These are phyloP conservation scores for Rhinopomastus cyanomelas DNA, from an alignment of 2,113 vertebrate genomes.

Conservation along the genomic window DNA sequence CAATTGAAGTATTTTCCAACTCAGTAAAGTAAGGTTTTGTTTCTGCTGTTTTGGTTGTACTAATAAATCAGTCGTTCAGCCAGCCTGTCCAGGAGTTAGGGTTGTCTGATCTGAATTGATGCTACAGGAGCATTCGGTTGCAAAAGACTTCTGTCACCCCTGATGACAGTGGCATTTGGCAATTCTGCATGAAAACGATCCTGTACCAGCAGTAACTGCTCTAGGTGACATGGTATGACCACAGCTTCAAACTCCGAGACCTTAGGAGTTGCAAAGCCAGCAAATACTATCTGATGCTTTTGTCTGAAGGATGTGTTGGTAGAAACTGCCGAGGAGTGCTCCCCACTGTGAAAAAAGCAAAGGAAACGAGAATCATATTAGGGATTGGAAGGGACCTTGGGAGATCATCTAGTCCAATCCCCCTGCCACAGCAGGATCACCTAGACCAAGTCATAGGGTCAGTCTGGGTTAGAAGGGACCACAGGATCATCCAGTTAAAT, in stretches of 20 bases:
- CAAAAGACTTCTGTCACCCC: not conserved
- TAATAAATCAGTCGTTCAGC: constrained; percentile 5
- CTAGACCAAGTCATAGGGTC: no score
- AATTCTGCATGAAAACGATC: not conserved
- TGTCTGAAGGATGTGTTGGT: not conserved
- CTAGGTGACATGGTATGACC: not conserved
- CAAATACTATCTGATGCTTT: not conserved
- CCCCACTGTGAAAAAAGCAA: not conserved
- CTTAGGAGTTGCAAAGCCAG: not conserved
- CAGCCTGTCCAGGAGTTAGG: not conserved
- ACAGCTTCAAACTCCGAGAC: not conserved
- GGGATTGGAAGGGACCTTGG: no score
- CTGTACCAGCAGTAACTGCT: not conserved
- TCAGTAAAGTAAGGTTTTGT: not conserved
- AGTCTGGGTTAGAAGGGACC: no score
- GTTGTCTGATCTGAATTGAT: constrained; percentile 35
- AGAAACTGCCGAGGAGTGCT: not conserved
- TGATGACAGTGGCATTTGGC: not conserved
- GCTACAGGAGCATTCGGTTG: constrained; percentile 9
- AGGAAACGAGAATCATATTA: constrained; percentile 2
- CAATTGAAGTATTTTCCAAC: not conserved
- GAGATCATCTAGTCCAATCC: no score
- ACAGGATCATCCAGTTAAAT: no score
- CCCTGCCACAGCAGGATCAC: no score
- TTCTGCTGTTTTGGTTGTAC: constrained; percentile 22